phyloP scores from a whole-genome alignment of 2,797 vertebrate genomes.

The Novumbra hubbsi region DNA sequence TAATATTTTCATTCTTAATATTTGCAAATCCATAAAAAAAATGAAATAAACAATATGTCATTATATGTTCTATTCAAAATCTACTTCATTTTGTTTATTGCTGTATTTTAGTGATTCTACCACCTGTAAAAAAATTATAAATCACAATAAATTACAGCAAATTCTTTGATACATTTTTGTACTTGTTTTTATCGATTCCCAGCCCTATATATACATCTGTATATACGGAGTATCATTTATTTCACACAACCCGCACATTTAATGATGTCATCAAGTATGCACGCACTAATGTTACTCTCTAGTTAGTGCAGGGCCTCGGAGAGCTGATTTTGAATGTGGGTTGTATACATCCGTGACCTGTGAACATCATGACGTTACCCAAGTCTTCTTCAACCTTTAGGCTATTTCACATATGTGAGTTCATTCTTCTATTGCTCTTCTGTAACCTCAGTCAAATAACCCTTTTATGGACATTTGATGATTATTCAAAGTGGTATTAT shows the following conservation, averaged over 20 bases:
- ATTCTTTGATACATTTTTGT: no score
- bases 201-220: no score
- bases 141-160: no score
- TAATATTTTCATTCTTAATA: no score
- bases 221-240: no score
- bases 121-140: no score
- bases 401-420: conserved; percentile 46
- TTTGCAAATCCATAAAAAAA: no score
- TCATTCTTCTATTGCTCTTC: not conserved
- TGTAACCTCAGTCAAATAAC: not conserved
- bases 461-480: not conserved
- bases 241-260: not conserved
- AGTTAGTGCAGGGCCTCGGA: not conserved
- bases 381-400: conserved; percentile 16
- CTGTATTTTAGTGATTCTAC: no score
- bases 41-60: no score
- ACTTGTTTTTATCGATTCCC: no score
- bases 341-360: not conserved
- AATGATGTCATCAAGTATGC: not conserved
- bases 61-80: no score
- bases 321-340: not conserved
- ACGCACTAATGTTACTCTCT: not conserved
- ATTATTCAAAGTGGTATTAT: not conserved
- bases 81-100: no score
- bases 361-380: conserved; percentile 4